phyloP scores from a whole-genome alignment of 2,888 invertebrate species.

The Resseliella maxima region DNA sequence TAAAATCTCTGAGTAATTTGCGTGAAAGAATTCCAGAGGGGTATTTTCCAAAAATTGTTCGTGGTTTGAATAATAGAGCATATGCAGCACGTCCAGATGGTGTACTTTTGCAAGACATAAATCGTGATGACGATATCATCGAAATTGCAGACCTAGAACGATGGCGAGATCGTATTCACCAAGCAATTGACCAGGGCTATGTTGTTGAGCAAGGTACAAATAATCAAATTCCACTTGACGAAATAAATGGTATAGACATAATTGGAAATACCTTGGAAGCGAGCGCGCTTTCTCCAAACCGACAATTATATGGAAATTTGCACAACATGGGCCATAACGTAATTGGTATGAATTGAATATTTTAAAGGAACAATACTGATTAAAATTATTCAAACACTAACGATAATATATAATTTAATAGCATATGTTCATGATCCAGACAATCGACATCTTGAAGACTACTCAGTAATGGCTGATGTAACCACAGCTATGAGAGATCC shows the following conservation, averaged over 20 bases:
- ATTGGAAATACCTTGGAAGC: conserved; percentile 65
- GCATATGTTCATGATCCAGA: conserved; percentile 64
- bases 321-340: conserved; percentile 64
- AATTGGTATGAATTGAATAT: conserved; percentile 55
- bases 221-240: conserved; percentile 61
- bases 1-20: conserved; percentile 69
- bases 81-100: conserved; percentile 78
- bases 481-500: conserved; percentile 66
- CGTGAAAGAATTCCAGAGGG: conserved; percentile 79
- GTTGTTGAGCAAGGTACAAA: conserved; percentile 67
- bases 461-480: conserved; percentile 58
- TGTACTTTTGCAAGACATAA: conserved; percentile 73
- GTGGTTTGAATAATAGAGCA: conserved; percentile 73
- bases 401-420: conserved; percentile 59
- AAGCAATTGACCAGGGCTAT: conserved; percentile 78
- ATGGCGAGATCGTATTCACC: conserved; percentile 80
- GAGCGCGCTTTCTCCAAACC: conserved; percentile 60
- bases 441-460: conserved; percentile 57
- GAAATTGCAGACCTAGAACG: conserved; percentile 74
- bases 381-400: too few species aligned
- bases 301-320: conserved; percentile 62
- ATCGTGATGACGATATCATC: conserved; percentile 73
- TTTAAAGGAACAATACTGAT: conserved; percentile 62
- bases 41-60: conserved; percentile 85
- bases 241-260: conserved; percentile 64